Evolutionary conservation across 2,113 vertebrate species (phyloP).

Genomic region (Pelecanus crispus): DNA sequence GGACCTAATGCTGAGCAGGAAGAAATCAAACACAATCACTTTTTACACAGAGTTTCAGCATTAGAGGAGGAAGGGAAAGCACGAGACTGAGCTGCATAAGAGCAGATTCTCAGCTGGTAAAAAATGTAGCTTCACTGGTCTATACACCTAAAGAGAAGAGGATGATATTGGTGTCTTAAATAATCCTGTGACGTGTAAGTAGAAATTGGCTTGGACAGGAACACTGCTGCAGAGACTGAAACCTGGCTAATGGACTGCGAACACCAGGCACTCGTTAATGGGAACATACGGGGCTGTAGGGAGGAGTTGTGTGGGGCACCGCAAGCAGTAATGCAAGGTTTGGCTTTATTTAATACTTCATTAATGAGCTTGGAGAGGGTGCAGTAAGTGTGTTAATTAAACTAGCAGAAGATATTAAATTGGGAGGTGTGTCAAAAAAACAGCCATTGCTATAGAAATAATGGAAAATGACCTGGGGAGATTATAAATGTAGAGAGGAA

Average conservation of each 20-base stretch:
- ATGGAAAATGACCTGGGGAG: slow-evolving; percentile 54
- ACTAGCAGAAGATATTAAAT: slow-evolving; percentile 65
- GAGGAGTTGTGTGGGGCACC: slow-evolving; percentile 13
- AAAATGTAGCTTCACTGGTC: neutral
- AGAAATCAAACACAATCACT: neutral
- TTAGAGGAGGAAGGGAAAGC: neutral
- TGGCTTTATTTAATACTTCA: slow-evolving; percentile 56
- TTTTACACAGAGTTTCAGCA: neutral
- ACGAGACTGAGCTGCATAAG: neutral
- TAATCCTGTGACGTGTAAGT: slow-evolving; percentile 8
- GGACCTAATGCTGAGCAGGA: neutral
- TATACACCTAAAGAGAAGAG: neutral
- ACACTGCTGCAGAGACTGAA: slow-evolving; percentile 1
- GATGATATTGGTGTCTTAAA: neutral
- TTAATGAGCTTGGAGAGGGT: slow-evolving; percentile 62
- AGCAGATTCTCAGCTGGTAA: neutral
- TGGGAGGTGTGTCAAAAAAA: slow-evolving; percentile 64
- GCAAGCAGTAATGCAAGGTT: slow-evolving; percentile 22
- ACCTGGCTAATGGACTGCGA: slow-evolving; percentile 29
- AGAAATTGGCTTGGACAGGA: slow-evolving; percentile 6
- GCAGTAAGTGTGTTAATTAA: slow-evolving; percentile 68
- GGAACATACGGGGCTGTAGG: neutral
- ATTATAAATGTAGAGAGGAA: slow-evolving; percentile 68
- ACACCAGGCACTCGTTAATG: neutral
- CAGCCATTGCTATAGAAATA: slow-evolving; percentile 56